These are phyloP conservation scores for Cygnus olor DNA, from an alignment of 2,797 vertebrate species.

Conservation along the genomic window DNA sequence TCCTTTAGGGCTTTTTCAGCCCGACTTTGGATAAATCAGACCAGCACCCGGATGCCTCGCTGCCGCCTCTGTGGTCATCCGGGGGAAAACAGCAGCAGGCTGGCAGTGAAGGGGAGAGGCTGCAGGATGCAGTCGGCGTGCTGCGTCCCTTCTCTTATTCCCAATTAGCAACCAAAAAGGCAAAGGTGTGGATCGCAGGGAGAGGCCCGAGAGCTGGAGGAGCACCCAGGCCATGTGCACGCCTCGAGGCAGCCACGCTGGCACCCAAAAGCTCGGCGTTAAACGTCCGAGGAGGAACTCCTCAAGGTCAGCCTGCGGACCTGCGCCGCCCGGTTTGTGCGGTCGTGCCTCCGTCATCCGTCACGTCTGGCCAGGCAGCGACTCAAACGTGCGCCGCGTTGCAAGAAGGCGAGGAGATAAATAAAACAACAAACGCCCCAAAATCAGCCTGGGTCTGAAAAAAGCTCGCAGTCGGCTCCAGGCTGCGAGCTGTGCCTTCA, in stretches of 20 bases:
- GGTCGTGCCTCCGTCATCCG: accelerated
- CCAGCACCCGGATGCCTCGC: not conserved
- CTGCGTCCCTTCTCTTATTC: not conserved
- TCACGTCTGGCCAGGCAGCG: not conserved
- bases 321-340: not conserved
- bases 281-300: not conserved
- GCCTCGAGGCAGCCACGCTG: not conserved
- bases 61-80: not conserved
- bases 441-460: not conserved
- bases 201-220: not conserved
- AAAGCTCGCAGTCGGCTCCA: not conserved
- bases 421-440: not conserved
- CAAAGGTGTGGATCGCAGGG: accelerated
- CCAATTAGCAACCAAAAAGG: not conserved
- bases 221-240: not conserved
- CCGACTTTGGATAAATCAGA: not conserved
- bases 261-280: not conserved
- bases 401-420: not conserved
- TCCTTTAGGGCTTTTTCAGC: not conserved
- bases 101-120: not conserved
- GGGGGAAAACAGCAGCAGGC: not conserved
- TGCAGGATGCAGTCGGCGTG: not conserved
- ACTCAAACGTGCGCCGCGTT: not conserved
- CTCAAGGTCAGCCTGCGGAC: not conserved
- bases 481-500: conserved; percentile 22